phyloP scores from a whole-genome alignment of 1,140 invertebrate species.

The Manduca sexta region DNA sequence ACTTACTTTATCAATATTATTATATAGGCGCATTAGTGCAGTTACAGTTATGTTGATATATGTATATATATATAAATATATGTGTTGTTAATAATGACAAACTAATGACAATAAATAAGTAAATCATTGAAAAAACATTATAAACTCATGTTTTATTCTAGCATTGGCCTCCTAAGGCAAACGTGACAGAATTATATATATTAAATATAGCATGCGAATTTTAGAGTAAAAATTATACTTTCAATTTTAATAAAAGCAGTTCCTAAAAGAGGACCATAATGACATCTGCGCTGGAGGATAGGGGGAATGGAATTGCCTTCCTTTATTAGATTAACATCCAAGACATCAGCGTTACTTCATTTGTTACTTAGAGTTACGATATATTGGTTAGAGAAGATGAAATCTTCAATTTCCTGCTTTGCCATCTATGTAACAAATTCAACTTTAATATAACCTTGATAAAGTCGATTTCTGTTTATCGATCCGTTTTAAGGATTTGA shows the following conservation, averaged over 20 bases:
- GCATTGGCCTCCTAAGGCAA: too few species aligned
- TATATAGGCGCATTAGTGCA: too few species aligned
- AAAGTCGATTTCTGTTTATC: constrained; percentile 9
- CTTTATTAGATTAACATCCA: constrained; percentile 29
- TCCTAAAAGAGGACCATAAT: constrained; percentile 22
- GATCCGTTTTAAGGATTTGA: constrained; percentile 10
- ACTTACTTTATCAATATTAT: too few species aligned
- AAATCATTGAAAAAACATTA: too few species aligned
- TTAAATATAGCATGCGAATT: too few species aligned
- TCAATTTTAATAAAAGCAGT: constrained; percentile 14
- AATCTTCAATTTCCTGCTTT: constrained; percentile 13
- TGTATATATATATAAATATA: too few species aligned
- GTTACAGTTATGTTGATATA: too few species aligned
- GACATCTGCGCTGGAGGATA: neutral
- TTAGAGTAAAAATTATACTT: neutral
- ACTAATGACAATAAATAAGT: too few species aligned
- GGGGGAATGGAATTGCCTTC: constrained; percentile 12
- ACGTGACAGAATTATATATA: too few species aligned
- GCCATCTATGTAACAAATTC: neutral
- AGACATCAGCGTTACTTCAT: constrained; percentile 24
- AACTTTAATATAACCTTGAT: constrained; percentile 2
- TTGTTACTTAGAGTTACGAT: constrained; percentile 27
- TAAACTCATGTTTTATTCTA: too few species aligned
- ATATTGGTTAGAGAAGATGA: constrained; percentile 22
- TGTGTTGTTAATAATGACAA: too few species aligned